Evolutionary conservation across 2,113 vertebrate species (phyloP).

Genomic region (Gambusia holbrooki): DNA sequence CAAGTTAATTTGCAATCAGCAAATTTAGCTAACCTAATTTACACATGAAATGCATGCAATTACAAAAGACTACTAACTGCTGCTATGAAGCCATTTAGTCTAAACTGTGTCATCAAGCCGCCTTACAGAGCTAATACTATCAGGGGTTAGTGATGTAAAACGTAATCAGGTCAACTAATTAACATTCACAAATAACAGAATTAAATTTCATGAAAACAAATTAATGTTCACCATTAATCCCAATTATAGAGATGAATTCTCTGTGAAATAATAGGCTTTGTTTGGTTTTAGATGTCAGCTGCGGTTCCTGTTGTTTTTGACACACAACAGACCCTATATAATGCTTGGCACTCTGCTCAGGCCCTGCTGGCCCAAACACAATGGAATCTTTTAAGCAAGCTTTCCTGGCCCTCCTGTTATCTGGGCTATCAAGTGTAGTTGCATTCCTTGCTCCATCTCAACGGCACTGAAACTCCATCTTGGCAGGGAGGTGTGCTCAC

Average conservation of each 20-base stretch:
- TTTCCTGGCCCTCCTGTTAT: constrained; percentile 74
- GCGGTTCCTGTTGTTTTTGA: constrained; percentile 56
- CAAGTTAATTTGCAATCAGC: neutral
- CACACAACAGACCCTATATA: constrained; percentile 50
- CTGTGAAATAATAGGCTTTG: constrained; percentile 25
- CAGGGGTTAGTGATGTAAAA: neutral
- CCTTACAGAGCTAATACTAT: neutral
- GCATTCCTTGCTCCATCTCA: constrained; percentile 78
- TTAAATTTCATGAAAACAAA: neutral
- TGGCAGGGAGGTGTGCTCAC: constrained; percentile 44
- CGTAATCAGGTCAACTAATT: neutral
- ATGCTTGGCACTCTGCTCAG: constrained; percentile 40
- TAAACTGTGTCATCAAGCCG: neutral
- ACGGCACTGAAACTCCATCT: constrained; percentile 69
- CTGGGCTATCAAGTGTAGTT: constrained; percentile 78
- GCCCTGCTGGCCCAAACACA: constrained; percentile 64
- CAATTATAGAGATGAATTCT: neutral
- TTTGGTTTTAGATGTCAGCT: constrained; percentile 50
- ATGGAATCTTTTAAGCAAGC: constrained; percentile 73
- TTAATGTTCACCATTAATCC: neutral
- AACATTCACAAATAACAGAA: neutral
- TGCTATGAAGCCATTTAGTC: neutral
- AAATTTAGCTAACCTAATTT: neutral
- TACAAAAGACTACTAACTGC: neutral
- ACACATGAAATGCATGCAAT: neutral